These are phyloP conservation scores for Argynnis bischoffii DNA, from an alignment of 2,888 invertebrate species.

Conservation along the genomic window DNA sequence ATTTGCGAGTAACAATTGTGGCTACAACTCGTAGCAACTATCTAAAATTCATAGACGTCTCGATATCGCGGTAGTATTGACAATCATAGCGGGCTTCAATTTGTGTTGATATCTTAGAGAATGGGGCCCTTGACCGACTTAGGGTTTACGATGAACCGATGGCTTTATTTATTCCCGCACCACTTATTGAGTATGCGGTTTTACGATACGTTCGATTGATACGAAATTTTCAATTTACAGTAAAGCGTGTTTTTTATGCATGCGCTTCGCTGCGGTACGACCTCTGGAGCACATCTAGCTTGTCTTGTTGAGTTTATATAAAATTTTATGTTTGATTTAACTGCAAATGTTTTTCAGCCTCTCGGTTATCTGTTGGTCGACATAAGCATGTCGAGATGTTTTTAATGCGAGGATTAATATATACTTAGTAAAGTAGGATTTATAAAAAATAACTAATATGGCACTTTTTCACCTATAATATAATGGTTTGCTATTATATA, in stretches of 20 bases:
- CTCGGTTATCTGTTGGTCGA: no score
- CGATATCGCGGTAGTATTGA: slow-evolving; percentile 4
- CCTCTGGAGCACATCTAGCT: not conserved
- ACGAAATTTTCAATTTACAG: slow-evolving; percentile 48
- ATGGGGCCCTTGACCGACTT: slow-evolving; percentile 28
- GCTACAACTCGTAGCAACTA: not conserved
- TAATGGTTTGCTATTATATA: no score
- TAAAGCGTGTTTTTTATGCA: slow-evolving; percentile 40
- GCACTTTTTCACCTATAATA: no score
- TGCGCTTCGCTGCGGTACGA: slow-evolving; percentile 3
- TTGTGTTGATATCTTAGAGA: slow-evolving; percentile 21
- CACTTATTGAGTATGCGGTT: slow-evolving; percentile 47
- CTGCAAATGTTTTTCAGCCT: not conserved
- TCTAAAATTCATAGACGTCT: slow-evolving; percentile 12
- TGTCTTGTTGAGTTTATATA: not conserved
- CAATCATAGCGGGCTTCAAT: slow-evolving; percentile 13
- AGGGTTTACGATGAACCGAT: slow-evolving; percentile 40
- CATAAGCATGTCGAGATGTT: no score
- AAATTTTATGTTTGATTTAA: not conserved
- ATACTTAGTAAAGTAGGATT: no score
- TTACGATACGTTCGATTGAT: slow-evolving; percentile 43
- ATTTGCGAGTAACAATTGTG: not conserved
- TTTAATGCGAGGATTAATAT: no score
- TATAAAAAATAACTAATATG: no score
- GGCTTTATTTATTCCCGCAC: slow-evolving; percentile 47